These are phyloP conservation scores for Venustaconcha ellipsiformis DNA, from an alignment of 1,140 invertebrate species.

Conservation along the genomic window DNA sequence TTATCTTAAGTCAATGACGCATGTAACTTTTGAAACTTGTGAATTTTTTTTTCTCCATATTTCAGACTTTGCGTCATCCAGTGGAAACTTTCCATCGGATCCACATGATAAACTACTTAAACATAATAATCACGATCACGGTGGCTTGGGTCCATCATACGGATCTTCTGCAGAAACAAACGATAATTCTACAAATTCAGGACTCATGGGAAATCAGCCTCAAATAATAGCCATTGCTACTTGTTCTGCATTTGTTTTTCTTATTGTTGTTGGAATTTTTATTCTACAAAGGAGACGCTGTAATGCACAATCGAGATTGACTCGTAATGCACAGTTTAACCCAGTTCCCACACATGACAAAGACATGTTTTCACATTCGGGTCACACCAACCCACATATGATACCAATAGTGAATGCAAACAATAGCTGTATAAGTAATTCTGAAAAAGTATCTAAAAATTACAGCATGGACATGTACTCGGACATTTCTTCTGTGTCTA, in stretches of 20 bases:
- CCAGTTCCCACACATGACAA: slow-evolving; percentile 58
- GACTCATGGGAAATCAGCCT: slow-evolving; percentile 32
- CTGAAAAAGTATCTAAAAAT: slow-evolving; percentile 44
- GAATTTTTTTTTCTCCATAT: not conserved
- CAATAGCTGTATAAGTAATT: slow-evolving; percentile 28
- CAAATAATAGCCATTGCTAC: slow-evolving; percentile 55
- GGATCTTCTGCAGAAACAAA: not conserved
- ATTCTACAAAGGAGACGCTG: slow-evolving; percentile 45
- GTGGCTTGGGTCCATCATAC: not conserved
- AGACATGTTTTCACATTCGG: slow-evolving; percentile 37
- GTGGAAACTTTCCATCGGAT: not conserved
- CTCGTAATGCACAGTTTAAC: slow-evolving; percentile 42
- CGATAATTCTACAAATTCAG: not conserved
- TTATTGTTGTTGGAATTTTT: slow-evolving; percentile 45
- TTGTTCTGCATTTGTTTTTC: slow-evolving; percentile 42
- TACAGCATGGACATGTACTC: slow-evolving; percentile 60
- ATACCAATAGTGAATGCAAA: slow-evolving; percentile 37
- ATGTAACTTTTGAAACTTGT: not conserved
- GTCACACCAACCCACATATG: slow-evolving; percentile 32
- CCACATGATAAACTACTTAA: not conserved
- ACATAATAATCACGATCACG: not conserved
- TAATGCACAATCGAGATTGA: slow-evolving; percentile 20
- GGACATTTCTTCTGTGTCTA: slow-evolving; percentile 63
- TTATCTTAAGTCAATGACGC: too few species aligned
- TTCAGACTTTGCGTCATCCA: not conserved